A percentile compares a stretch with the other conserved stretches of the same genome.
These are phyloP conservation scores for Eristalis arbustorum DNA, from an alignment of 2,888 invertebrate genomes.

Conservation along the genomic window DNA sequence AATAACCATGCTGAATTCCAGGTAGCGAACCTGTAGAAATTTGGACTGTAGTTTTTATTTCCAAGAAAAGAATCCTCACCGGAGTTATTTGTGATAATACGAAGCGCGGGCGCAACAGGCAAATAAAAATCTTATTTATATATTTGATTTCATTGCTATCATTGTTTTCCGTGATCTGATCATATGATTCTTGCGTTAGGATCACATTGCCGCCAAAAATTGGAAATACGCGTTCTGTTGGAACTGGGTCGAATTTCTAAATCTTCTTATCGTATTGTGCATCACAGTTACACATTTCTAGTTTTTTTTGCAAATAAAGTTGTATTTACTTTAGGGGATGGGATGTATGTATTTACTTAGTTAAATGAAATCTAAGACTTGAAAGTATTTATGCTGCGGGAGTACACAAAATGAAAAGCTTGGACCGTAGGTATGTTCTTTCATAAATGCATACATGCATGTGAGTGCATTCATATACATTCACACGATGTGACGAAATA, in stretches of 20 bases:
- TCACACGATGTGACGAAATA: too few relatives aligned
- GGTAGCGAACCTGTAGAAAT: conserved; percentile 42
- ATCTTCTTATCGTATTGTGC: neutral
- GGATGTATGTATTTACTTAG: too few relatives aligned
- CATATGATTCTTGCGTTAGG: conserved; percentile 41
- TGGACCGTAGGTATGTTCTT: too few relatives aligned
- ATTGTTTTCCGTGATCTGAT: too few relatives aligned
- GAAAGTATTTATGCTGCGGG: too few relatives aligned
- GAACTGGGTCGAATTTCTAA: conserved; percentile 60
- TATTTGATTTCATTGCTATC: too few relatives aligned
- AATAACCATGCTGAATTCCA: conserved; percentile 45
- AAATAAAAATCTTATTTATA: conserved; percentile 38
- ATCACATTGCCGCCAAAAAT: conserved; percentile 45
- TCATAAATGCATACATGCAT: too few relatives aligned
- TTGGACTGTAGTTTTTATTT: conserved; percentile 20
- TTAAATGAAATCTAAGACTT: too few relatives aligned
- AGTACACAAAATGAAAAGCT: too few relatives aligned
- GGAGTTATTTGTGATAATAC: conserved; percentile 63
- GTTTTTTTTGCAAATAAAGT: neutral
- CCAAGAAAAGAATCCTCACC: conserved; percentile 57
- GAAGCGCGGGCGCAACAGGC: conserved; percentile 63
- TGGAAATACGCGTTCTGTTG: conserved; percentile 20
- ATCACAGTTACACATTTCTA: neutral
- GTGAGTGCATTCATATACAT: too few relatives aligned
- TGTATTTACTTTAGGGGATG: neutral